Conservation (phyloP, 2,888 invertebrate species). For the Lysandra coridon region DNA sequence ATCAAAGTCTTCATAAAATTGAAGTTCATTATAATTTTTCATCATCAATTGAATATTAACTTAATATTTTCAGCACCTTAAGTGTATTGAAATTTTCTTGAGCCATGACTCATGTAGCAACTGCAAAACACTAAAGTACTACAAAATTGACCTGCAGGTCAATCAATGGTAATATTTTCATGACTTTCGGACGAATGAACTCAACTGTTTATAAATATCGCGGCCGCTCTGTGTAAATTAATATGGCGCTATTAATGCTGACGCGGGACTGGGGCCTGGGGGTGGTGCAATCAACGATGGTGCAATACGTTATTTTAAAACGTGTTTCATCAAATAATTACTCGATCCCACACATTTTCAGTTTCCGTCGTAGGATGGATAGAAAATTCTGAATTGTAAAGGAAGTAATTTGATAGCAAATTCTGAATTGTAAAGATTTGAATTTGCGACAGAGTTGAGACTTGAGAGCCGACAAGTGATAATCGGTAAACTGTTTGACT, state of each 20-base stretch:
- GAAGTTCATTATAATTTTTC: no score
- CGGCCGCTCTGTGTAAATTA: background rate
- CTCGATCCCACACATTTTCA: background rate
- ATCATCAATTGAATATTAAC: no score
- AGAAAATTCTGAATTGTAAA: no score
- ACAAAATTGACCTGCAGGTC: background rate
- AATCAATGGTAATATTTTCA: constrained; percentile 8
- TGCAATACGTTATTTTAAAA: constrained; percentile 25
- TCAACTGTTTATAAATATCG: constrained; percentile 1
- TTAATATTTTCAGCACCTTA: no score
- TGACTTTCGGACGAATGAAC: background rate
- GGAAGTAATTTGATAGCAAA: background rate
- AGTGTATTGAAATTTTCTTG: no score
- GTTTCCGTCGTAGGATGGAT: background rate
- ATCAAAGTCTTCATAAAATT: no score
- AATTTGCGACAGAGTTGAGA: no score
- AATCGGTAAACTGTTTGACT: no score
- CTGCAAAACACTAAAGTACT: background rate
- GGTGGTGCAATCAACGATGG: background rate
- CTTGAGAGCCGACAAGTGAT: no score
- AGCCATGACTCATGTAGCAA: background rate
- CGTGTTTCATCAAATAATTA: background rate
- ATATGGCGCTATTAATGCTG: constrained; percentile 25
- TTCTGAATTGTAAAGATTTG: no score
- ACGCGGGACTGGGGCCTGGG: background rate